Evolutionary conservation across 1,140 invertebrate genomes (phyloP), one percentile per base, ranked within the genome.

Genomic region (Eufriesea mexicana): DNA sequence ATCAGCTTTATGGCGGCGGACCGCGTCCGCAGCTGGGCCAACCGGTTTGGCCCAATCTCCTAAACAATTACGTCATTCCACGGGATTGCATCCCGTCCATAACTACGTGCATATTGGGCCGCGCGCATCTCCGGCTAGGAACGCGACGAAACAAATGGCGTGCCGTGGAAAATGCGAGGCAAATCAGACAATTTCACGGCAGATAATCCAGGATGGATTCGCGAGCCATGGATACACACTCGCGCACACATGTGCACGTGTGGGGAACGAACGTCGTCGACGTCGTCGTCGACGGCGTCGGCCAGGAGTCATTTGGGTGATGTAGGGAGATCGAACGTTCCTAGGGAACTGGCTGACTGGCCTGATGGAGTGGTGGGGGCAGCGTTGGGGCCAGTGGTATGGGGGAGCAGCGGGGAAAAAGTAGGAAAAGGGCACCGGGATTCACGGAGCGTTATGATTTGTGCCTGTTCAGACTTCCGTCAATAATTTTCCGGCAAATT

Each of bases 401-500:
- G n/a, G n/a, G n/a, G n/a, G n/a, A n/a, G n/a, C n/a, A n/a, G n/a
- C n/a, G 49, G 47, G 49, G 54, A 16, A 25, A 35, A 57, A n/a
- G 76, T 20, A 47, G 28, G 83, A 86, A 49, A 61, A 25, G 49
- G 81, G 61, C 59, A 28, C 89, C 89, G 90, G 91, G 91, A 93
- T 92, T 91, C 91, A 92, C 93, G 89, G 86, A 93, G 91, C 93
- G 91, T 94, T 94, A 94, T 94, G 93, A 93, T 92, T 94, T 89
- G 91, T 89, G 86, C 91, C 85, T 88, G 89, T 89, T 91, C 90
- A 89, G 90, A 91, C 91, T 93, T 91, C 89, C 91, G 93, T 92
- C 93, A 93, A 94, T 94, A 93, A 94, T 94, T 94, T 94, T 91
- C 93, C 93, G 92, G 87, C 84, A 92, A 93, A 94, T 94, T 94